Evolutionary conservation across 2,888 invertebrate species (phyloP).

Genomic region (Pseudococcus longispinus): DNA sequence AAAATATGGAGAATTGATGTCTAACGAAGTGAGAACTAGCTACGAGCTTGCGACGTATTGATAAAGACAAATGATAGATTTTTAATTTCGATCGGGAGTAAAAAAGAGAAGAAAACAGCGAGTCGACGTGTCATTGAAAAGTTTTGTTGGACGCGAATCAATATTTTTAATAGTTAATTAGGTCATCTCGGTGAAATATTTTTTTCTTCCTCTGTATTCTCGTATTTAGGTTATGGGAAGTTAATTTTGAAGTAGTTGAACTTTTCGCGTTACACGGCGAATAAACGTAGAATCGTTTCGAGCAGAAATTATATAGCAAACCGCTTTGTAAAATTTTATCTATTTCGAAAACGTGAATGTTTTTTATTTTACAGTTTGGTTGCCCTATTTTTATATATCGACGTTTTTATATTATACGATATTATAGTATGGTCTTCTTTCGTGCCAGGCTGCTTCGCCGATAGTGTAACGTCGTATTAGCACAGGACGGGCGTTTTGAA

Average conservation of each 20-base stretch:
- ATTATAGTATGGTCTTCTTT: conserved; percentile 12
- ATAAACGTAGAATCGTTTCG: not conserved
- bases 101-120: no score
- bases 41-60: not conserved
- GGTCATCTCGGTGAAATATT: conserved; percentile 41
- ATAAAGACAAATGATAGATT: not conserved
- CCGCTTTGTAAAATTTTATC: conserved; percentile 42
- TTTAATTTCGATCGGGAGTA: conserved; percentile 12
- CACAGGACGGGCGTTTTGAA: not conserved
- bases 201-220: conserved; percentile 22
- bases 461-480: not conserved
- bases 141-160: conserved; percentile 41
- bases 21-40: not conserved
- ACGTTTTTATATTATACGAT: conserved; percentile 7
- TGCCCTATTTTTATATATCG: conserved; percentile 36
- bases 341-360: conserved; percentile 12
- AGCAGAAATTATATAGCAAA: not conserved
- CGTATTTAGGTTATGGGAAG: conserved; percentile 39
- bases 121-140: conserved; percentile 33
- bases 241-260: conserved; percentile 37
- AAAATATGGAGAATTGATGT: not conserved
- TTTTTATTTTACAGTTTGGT: not conserved
- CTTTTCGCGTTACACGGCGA: not conserved
- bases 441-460: not conserved
- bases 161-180: conserved; percentile 46